Percentiles rank a stretch among this genome's conserved stretches.
Evolutionary conservation across 64 coral and sea anemone genomes (phyloP).

Genomic region (Anthopleura sola): DNA sequence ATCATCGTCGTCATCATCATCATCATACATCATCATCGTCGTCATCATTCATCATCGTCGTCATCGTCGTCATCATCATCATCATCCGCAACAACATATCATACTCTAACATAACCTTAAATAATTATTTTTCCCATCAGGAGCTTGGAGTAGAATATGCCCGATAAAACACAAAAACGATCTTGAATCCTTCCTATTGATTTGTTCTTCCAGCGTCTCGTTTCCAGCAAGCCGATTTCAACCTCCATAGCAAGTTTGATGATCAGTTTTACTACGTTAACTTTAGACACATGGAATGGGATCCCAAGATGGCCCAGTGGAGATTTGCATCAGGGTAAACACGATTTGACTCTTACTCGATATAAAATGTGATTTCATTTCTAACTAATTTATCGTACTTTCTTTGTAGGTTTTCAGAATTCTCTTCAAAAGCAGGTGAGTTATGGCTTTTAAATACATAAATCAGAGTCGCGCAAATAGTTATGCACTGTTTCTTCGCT

Average conservation of each 20-base stretch:
- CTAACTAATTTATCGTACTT: not conserved
- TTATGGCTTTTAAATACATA: no score
- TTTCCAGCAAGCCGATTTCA: slow-evolving; percentile 82
- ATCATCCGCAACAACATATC: no score
- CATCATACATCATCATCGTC: no score
- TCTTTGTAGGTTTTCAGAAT: not conserved
- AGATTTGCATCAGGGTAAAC: not conserved
- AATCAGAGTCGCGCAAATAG: no score
- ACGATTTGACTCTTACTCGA: not conserved
- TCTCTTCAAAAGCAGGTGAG: not conserved
- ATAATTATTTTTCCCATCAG: not conserved
- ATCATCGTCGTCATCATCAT: no score
- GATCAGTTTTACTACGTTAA: slow-evolving; percentile 77
- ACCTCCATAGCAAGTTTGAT: slow-evolving; percentile 47
- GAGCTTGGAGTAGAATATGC: not conserved
- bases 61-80: no score
- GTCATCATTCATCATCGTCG: no score
- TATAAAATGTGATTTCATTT: no score
- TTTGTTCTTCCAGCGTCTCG: slow-evolving; percentile 21
- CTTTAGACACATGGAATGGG: slow-evolving; percentile 61
- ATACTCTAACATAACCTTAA: no score
- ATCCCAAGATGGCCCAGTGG: slow-evolving; percentile 16
- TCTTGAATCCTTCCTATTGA: not conserved
- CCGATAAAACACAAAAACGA: no score
- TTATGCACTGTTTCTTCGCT: no score